These are phyloP conservation scores for Anthopleura xanthogrammica DNA, from an alignment of 92 coral and sea anemone species.

Conservation along the genomic window DNA sequence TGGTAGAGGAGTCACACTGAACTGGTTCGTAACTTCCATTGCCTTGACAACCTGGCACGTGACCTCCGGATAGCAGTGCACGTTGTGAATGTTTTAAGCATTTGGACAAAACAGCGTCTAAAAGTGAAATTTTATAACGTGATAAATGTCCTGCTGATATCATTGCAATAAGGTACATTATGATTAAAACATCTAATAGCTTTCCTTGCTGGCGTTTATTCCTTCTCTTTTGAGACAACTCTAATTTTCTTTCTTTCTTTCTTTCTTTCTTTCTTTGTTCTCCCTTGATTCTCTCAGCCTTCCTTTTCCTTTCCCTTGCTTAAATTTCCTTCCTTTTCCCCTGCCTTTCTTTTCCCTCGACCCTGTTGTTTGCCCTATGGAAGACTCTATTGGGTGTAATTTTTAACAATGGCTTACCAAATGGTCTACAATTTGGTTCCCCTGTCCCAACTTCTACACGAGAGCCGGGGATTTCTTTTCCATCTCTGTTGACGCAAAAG, in stretches of 20 bases:
- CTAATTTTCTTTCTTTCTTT: neutral
- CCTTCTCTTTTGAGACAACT: neutral
- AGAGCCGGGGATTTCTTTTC: conserved; percentile 53
- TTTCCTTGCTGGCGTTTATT: too few relatives aligned
- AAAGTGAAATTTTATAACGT: too few relatives aligned
- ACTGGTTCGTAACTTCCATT: conserved; percentile 62
- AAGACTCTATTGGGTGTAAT: neutral
- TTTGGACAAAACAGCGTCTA: conserved; percentile 35
- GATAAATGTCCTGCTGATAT: too few relatives aligned
- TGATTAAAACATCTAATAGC: too few relatives aligned
- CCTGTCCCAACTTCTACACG: conserved; percentile 46
- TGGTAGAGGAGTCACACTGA: conserved; percentile 52
- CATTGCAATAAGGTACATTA: too few relatives aligned
- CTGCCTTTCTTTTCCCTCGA: neutral
- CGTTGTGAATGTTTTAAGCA: conserved; percentile 46
- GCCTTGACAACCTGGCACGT: conserved; percentile 51
- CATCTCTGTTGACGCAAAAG: conserved; percentile 70
- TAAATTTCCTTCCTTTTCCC: neutral
- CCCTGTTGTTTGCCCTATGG: neutral
- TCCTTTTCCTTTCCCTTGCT: neutral
- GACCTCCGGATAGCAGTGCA: conserved; percentile 33
- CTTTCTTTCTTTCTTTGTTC: neutral
- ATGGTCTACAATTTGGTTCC: conserved; percentile 59
- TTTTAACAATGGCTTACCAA: conserved; percentile 42
- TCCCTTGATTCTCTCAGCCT: neutral